Conservation (phyloP, 1,140 invertebrate species). For the Kradibia gibbosae region DNA sequence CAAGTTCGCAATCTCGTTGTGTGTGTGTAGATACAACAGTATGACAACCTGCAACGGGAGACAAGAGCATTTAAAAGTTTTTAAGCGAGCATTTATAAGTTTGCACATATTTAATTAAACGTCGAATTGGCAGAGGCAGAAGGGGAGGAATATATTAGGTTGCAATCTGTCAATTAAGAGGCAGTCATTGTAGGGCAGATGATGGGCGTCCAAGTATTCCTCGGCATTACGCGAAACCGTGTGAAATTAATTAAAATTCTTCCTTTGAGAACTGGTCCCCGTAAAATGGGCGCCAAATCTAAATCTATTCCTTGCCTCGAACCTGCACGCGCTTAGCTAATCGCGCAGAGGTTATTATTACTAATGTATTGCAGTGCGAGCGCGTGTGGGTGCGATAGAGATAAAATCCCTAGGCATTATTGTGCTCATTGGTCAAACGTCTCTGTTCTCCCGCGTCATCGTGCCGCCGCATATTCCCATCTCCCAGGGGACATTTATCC, state of each 20-base stretch:
- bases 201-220: no score
- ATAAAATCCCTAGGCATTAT: not conserved
- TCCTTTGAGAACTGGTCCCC: not conserved
- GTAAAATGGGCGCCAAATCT: not conserved
- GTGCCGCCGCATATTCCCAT: not conserved
- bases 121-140: no score
- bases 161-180: no score
- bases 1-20: no score
- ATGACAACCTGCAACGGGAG: no score
- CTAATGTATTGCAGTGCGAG: not conserved
- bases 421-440: not conserved
- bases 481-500: not conserved
- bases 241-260: not conserved
- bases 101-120: no score
- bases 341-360: not conserved
- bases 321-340: not conserved
- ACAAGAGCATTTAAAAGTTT: no score
- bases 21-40: no score
- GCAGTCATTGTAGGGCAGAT: no score
- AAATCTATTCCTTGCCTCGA: not conserved
- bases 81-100: no score
- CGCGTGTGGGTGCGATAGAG: not conserved
- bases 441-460: not conserved
- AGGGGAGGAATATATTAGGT: no score
- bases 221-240: no score